Percentiles rank a stretch among this genome's conserved stretches.
These are phyloP conservation scores for Axis porcinus DNA, from an alignment of 2,113 vertebrate species.

Conservation along the genomic window DNA sequence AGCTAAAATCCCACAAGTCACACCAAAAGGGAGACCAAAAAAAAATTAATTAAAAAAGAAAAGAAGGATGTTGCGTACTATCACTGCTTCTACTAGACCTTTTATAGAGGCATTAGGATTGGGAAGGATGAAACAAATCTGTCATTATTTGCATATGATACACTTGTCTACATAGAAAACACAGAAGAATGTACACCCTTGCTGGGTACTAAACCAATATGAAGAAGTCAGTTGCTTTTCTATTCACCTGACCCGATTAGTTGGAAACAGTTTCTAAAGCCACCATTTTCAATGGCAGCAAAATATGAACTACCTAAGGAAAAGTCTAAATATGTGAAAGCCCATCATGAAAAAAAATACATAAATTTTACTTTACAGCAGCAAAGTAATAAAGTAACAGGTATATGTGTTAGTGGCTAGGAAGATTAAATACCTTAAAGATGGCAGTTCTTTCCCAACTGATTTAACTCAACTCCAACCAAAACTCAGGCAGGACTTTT, in stretches of 20 bases:
- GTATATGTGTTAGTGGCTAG: neutral
- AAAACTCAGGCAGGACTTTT: neutral
- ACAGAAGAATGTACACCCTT: neutral
- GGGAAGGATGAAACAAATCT: slow-evolving; percentile 2
- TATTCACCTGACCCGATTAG: neutral
- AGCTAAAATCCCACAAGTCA: too few species aligned
- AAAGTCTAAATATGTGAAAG: neutral
- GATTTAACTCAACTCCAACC: neutral
- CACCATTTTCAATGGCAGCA: neutral
- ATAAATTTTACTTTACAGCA: neutral
- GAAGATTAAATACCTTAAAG: neutral
- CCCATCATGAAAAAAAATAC: neutral
- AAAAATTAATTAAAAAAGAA: too few species aligned
- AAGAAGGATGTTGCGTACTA: neutral
- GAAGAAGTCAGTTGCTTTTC: neutral
- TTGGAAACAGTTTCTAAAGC: neutral
- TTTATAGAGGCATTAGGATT: neutral
- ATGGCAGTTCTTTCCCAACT: neutral
- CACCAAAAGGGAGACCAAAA: too few species aligned
- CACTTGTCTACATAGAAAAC: neutral
- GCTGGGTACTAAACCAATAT: neutral
- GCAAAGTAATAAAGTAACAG: neutral
- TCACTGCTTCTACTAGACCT: neutral
- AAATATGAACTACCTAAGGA: neutral
- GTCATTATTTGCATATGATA: neutral